A percentile compares a stretch with the other conserved stretches of the same genome.
These are phyloP conservation scores for Neoitamus cyanurus DNA, from an alignment of 2,888 invertebrate species.

Conservation along the genomic window DNA sequence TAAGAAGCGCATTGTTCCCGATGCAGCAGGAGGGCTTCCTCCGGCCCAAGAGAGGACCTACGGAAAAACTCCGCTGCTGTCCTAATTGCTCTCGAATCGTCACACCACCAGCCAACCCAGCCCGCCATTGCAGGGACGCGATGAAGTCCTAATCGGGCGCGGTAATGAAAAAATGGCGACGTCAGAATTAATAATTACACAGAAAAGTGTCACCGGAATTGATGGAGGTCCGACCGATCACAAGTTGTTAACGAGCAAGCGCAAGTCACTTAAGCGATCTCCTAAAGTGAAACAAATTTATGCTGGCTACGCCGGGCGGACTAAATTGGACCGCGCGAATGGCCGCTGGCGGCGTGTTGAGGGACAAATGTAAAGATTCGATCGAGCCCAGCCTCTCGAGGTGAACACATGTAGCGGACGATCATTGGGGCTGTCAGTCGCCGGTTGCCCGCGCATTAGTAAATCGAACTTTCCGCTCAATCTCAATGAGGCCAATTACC, in stretches of 20 bases:
- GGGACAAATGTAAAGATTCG: slow-evolving; percentile 4
- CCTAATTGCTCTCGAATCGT: slow-evolving; percentile 19
- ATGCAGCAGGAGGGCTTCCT: background rate
- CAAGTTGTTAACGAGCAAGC: slow-evolving; percentile 30
- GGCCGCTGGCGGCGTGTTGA: background rate
- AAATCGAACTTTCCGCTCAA: background rate
- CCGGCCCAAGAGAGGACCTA: too few species aligned
- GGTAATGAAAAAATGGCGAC: slow-evolving; percentile 11
- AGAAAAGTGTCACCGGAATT: slow-evolving; percentile 18
- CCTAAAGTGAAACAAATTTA: slow-evolving; percentile 20
- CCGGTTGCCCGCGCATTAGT: background rate
- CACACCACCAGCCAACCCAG: background rate
- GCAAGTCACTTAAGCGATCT: slow-evolving; percentile 33
- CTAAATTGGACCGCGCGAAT: background rate
- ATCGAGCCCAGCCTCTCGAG: slow-evolving; percentile 11
- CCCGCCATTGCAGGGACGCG: background rate
- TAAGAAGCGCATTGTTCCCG: slow-evolving; percentile 12
- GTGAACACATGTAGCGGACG: slow-evolving; percentile 20
- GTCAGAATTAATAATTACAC: slow-evolving; percentile 39
- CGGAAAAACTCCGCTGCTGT: too few species aligned
- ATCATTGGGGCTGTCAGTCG: slow-evolving; percentile 8
- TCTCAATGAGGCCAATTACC: slow-evolving; percentile 19
- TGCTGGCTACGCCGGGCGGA: slow-evolving; percentile 12
- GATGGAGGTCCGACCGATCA: slow-evolving; percentile 16
- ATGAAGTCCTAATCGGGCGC: background rate